Evolutionary conservation across 2,113 vertebrate species (phyloP), one percentile per base, ranked within the genome.

Genomic region (Anseranas semipalmata): DNA sequence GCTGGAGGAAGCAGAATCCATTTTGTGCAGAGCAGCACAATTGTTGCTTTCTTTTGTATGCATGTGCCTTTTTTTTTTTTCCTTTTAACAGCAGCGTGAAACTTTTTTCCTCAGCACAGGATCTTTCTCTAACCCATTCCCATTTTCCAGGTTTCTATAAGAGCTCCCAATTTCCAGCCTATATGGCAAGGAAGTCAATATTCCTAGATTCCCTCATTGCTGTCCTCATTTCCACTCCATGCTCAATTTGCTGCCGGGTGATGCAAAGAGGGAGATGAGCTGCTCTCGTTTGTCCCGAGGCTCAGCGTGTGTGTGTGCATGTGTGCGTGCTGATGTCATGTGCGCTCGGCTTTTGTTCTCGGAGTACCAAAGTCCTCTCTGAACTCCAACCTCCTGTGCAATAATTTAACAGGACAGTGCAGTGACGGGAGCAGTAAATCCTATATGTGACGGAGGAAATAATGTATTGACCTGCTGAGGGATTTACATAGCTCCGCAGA

Each of bases 191-290:
- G 28, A 76, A 85, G 53, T 43, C 67, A n/a, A 3, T 70, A 80
- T 85, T 95, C 84, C 55, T 93, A 30, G 77, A 79, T 89, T 85
- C 89, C 32, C 45, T 73, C 59, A 8, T 19, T 63, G 74, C 89
- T 96, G 71, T 95, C 87, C 96, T 93, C 59, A 32, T 97, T 97
- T 97, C 81, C 89, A 93, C 87, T 95, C 67, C 45, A 9, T 80
- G 81, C 87, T 90, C 56, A 20, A 8, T 91, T 95, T 94, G 77
- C 94, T 93, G 32, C 78, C 85, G 91, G 71, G 58, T 3, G 9
- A 83, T 92, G 92, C 77, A 80, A 39, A 87, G 70, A 55, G 74
- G 43, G 62, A 89, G 81, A 65, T 52, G 91, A 95, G 82, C 77
- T 73, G 84, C 12, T 1, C 37, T 73, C 56, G 21, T 71, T 92